Conservation (phyloP, 2,113 vertebrate species). For the Pungitius pungitius region DNA sequence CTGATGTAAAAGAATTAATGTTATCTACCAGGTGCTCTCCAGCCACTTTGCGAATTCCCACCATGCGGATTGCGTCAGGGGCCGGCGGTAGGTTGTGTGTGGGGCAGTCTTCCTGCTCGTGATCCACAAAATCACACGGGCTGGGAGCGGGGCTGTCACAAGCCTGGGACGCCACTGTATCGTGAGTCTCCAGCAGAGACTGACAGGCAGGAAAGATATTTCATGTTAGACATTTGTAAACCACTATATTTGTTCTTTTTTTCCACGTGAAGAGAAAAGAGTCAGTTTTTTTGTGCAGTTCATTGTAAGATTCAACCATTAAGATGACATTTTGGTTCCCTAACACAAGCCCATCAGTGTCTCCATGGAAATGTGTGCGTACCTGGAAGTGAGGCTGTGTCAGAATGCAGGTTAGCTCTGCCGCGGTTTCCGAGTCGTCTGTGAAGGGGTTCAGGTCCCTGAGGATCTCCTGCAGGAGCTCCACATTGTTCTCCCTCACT, state of each 20-base stretch:
- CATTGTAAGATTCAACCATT: background rate
- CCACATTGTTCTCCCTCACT: slow-evolving; percentile 91
- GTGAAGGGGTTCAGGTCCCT: slow-evolving; percentile 88
- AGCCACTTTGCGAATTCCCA: slow-evolving; percentile 91
- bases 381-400: slow-evolving; percentile 96
- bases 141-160: slow-evolving; percentile 88
- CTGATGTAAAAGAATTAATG: background rate
- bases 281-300: background rate
- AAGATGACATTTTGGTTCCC: background rate
- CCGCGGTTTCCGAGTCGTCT: slow-evolving; percentile 79
- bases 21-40: slow-evolving; percentile 92
- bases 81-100: slow-evolving; percentile 80
- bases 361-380: background rate
- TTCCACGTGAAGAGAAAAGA: background rate
- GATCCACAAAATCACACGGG: slow-evolving; percentile 82
- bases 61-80: slow-evolving; percentile 92
- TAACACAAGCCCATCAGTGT: background rate
- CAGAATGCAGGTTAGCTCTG: slow-evolving; percentile 87
- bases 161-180: slow-evolving; percentile 91
- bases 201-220: slow-evolving; percentile 51
- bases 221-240: background rate
- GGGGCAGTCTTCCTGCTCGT: slow-evolving; percentile 64
- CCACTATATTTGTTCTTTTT: background rate
- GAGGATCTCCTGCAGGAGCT: slow-evolving; percentile 95
- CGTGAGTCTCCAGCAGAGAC: slow-evolving; percentile 95